phyloP scores from a whole-genome alignment of 2,113 vertebrate species.

The Rafetus swinhoei region DNA sequence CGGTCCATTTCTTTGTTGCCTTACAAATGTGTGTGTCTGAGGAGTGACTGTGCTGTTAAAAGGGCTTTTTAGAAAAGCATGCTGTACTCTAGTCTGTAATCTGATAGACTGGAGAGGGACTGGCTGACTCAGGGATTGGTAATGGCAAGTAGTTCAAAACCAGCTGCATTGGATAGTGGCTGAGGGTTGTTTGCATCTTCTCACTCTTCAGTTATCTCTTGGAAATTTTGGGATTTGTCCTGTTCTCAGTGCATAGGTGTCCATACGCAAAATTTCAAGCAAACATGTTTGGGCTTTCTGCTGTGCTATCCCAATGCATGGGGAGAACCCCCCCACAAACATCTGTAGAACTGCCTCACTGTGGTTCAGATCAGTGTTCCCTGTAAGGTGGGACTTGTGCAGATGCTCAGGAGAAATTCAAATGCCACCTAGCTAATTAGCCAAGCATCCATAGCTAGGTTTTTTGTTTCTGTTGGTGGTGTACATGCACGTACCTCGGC shows the following conservation, averaged over 20 bases:
- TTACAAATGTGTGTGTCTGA: not conserved
- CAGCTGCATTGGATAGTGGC: not conserved
- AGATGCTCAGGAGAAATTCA: no score
- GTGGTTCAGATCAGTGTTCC: no score
- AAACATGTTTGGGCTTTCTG: not conserved
- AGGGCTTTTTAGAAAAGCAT: not conserved
- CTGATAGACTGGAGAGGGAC: not conserved
- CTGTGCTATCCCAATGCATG: accelerated
- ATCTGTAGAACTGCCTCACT: not conserved
- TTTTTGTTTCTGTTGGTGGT: no score
- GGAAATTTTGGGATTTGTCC: not conserved
- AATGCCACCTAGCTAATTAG: no score
- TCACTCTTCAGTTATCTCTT: not conserved
- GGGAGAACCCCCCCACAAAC: not conserved
- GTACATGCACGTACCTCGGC: no score
- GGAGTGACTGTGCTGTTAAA: not conserved
- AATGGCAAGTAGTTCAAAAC: not conserved
- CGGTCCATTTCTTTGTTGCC: not conserved
- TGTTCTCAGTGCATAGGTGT: not conserved
- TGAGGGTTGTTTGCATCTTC: not conserved
- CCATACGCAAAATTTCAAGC: not conserved
- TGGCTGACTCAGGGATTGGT: not conserved
- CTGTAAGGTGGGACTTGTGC: no score
- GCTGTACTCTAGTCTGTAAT: not conserved
- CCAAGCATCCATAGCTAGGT: no score